Evolutionary conservation across 2,797 vertebrate genomes (phyloP).

Genomic region (Aselliscus stoliczkanus): DNA sequence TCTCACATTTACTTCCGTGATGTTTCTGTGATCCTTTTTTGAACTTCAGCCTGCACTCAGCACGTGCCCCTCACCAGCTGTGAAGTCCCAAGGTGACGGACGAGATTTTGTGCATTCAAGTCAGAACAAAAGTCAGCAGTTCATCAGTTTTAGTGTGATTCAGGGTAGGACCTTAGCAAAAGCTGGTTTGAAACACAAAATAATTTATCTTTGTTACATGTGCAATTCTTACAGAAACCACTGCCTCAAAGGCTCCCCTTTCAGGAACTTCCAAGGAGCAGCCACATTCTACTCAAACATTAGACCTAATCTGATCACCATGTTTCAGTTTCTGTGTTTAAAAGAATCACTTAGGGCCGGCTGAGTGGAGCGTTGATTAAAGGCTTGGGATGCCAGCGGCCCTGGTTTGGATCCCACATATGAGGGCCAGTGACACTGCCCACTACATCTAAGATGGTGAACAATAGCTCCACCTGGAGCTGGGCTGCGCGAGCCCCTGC

Average conservation of each 20-base stretch:
- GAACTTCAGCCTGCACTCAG: constrained; percentile 15
- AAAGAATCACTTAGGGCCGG: constrained; percentile 67
- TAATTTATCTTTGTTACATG: neutral
- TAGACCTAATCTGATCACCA: neutral
- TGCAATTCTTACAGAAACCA: neutral
- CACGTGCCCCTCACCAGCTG: constrained; percentile 37
- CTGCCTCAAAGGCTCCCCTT: neutral
- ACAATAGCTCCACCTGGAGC: too few species aligned
- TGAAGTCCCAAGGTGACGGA: constrained; percentile 39
- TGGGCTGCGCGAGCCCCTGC: too few species aligned
- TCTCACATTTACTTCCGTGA: neutral
- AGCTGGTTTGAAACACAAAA: neutral
- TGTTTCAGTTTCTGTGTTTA: constrained; percentile 27
- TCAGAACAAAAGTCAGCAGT: constrained; percentile 41
- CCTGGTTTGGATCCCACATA: too few species aligned
- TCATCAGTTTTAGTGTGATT: neutral
- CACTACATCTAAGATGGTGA: too few species aligned
- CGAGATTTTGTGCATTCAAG: constrained; percentile 45
- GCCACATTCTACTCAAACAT: neutral
- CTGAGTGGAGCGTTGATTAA: too few species aligned
- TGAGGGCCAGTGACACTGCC: too few species aligned
- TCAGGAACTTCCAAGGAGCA: neutral
- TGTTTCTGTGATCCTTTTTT: constrained; percentile 15
- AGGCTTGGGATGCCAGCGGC: too few species aligned
- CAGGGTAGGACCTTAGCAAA: constrained; percentile 19